Base-by-base conservation (phyloP, 2,797 vertebrate genomes). In the Enteromius argenteus region DNA sequence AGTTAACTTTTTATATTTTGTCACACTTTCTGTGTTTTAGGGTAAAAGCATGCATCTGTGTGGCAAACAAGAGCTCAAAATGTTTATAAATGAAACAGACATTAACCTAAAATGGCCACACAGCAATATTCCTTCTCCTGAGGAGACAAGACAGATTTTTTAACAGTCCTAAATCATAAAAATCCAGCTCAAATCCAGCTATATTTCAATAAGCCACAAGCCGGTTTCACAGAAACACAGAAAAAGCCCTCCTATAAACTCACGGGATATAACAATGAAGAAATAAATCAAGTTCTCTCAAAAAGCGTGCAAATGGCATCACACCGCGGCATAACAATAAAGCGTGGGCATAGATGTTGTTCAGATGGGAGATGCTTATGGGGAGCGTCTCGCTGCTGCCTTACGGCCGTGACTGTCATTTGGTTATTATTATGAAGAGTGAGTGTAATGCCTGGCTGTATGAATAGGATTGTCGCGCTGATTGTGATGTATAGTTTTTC, bases 401-500 rank as follows among this genome's bases (percentile, higher is more conserved):
- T 93, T 73, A 92, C 92, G 94, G 93, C 93, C 92, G 90, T 89
- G 90, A 94, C 94, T 95, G 94, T 96, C 95, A 96, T 90, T 91
- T 92, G 93, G 92, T 93, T 93, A 93, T 95, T 95, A 95, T 96
- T 95, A 96, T 96, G 95, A 96, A 94, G 96, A 96, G 96, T 96
- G 96, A 97, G 95, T 94, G 95, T 96, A 97, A 96, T 96, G 95
- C 95, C 93, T 94, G 94, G 94, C 94, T 95, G 95, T 97, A 97
- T 97, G 97, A 97, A 97, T 97, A 97, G 96, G 96, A 95, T 96
- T 96, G 96, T 96, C 95, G 93, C 90, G 89, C 95, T 99, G 97
- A 99, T 99, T 97, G 97, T 99, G 97, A 99, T 98, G 96, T 98
- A 98, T 99, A 96, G 97, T 96, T 97, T 99, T 98, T 98, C 97